Conservation (phyloP, 2,888 invertebrate species). For the Ormyrus thymus region DNA sequence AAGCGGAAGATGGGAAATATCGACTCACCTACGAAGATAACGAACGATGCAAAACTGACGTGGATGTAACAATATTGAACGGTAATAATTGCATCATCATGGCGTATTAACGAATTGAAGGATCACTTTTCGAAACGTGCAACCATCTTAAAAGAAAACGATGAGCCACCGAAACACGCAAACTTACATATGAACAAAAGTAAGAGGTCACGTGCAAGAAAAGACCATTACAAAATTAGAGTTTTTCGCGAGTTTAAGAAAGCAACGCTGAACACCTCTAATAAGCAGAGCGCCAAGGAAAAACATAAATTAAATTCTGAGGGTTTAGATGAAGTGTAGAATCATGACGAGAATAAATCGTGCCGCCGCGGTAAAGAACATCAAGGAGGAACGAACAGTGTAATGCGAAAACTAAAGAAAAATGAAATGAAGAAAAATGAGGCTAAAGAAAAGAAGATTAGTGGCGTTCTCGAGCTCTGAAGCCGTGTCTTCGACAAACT, state of each 20-base stretch:
- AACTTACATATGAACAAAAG: neutral
- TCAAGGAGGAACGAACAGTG: neutral
- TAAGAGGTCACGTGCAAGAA: neutral
- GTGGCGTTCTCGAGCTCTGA: slow-evolving; percentile 13
- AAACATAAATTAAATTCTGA: slow-evolving; percentile 8
- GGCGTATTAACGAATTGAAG: slow-evolving; percentile 5
- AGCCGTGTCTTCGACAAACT: slow-evolving; percentile 5
- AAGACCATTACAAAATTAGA: slow-evolving; percentile 36
- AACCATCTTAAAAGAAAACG: neutral
- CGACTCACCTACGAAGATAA: slow-evolving; percentile 65
- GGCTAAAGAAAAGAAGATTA: slow-evolving; percentile 1
- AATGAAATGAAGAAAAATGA: neutral
- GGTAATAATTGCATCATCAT: slow-evolving; percentile 36
- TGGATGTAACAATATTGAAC: slow-evolving; percentile 6
- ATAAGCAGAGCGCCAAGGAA: slow-evolving; percentile 13
- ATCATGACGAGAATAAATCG: neutral
- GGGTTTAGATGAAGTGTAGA: neutral
- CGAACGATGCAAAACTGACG: neutral
- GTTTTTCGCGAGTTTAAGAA: slow-evolving; percentile 44
- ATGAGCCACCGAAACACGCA: neutral
- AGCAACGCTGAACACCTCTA: slow-evolving; percentile 23
- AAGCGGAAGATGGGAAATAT: slow-evolving; percentile 66
- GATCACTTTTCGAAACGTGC: slow-evolving; percentile 25
- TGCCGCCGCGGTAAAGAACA: neutral
- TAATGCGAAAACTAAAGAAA: neutral